Percentiles rank a stretch among this genome's conserved stretches.
Evolutionary conservation across 2,888 invertebrate species (phyloP).

Genomic region (Parnassius apollo): DNA sequence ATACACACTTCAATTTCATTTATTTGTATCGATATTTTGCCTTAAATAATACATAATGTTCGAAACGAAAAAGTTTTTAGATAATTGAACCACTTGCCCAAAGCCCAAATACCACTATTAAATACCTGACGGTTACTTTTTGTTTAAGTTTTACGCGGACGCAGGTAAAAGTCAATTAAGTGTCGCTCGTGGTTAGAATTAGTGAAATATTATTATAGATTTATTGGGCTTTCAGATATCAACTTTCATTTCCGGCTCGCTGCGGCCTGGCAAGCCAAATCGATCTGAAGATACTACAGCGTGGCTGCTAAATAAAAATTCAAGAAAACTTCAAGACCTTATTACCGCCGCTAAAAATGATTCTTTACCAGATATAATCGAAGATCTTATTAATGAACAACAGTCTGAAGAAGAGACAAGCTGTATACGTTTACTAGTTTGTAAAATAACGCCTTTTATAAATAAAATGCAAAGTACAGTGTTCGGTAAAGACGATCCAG

Average conservation of each 20-base stretch:
- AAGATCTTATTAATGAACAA: constrained; percentile 79
- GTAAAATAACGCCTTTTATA: constrained; percentile 89
- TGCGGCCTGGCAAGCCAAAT: constrained; percentile 43
- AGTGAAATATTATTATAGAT: too few species aligned
- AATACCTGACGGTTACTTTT: too few species aligned
- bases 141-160: too few species aligned
- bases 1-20: too few species aligned
- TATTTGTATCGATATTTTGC: too few species aligned
- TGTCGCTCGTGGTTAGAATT: too few species aligned
- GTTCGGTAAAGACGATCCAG: constrained; percentile 62
- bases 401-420: constrained; percentile 82
- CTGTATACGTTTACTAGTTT: constrained; percentile 87
- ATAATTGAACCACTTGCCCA: too few species aligned
- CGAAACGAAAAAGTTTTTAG: too few species aligned
- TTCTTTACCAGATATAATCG: constrained; percentile 82
- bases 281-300: constrained; percentile 57
- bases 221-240: constrained; percentile 77
- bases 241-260: constrained; percentile 72
- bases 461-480: constrained; percentile 88
- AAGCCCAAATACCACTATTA: too few species aligned
- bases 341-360: constrained; percentile 82
- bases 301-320: constrained; percentile 84
- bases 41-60: too few species aligned
- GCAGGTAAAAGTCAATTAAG: too few species aligned
- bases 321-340: constrained; percentile 78